These are phyloP conservation scores for Ophthalmolycus amberensis DNA, from an alignment of 2,113 vertebrate genomes.

Conservation along the genomic window DNA sequence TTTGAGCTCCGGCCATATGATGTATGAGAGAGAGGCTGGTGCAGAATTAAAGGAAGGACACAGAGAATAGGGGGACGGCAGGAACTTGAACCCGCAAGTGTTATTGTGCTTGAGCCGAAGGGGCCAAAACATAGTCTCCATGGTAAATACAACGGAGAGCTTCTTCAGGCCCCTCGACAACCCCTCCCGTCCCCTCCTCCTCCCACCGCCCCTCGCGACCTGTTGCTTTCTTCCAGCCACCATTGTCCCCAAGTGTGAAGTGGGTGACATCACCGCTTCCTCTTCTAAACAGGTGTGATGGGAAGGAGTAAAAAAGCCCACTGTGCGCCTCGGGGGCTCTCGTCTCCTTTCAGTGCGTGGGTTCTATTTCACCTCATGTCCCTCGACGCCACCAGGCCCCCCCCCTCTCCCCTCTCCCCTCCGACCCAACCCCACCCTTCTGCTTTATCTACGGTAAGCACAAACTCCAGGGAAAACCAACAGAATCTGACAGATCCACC, in stretches of 20 bases:
- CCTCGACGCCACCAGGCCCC: slow-evolving; percentile 17
- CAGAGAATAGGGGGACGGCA: slow-evolving; percentile 66
- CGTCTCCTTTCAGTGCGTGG: slow-evolving; percentile 63
- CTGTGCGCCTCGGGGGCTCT: slow-evolving; percentile 38
- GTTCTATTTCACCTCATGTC: slow-evolving; percentile 72
- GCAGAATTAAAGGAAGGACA: slow-evolving; percentile 58
- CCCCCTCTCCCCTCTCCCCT: no score
- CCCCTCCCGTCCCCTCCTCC: slow-evolving; percentile 35
- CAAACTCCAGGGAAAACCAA: slow-evolving; percentile 21
- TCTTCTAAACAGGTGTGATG: slow-evolving; percentile 85
- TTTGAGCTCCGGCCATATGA: slow-evolving; percentile 73
- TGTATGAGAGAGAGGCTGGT: slow-evolving; percentile 62
- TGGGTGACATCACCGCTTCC: slow-evolving; percentile 83
- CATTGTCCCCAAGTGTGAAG: slow-evolving; percentile 80
- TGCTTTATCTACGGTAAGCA: neutral
- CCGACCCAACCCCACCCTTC: neutral
- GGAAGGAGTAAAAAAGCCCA: slow-evolving; percentile 15
- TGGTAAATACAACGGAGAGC: slow-evolving; percentile 86
- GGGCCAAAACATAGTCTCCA: slow-evolving; percentile 86
- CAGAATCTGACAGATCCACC: neutral
- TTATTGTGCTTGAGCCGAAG: slow-evolving; percentile 82
- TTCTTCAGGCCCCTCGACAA: slow-evolving; percentile 66
- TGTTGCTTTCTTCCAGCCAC: slow-evolving; percentile 75
- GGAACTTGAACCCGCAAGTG: slow-evolving; percentile 85
- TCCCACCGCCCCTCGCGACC: slow-evolving; percentile 59